phyloP scores from a whole-genome alignment of 2,113 vertebrate species.

The Astur gentilis region DNA sequence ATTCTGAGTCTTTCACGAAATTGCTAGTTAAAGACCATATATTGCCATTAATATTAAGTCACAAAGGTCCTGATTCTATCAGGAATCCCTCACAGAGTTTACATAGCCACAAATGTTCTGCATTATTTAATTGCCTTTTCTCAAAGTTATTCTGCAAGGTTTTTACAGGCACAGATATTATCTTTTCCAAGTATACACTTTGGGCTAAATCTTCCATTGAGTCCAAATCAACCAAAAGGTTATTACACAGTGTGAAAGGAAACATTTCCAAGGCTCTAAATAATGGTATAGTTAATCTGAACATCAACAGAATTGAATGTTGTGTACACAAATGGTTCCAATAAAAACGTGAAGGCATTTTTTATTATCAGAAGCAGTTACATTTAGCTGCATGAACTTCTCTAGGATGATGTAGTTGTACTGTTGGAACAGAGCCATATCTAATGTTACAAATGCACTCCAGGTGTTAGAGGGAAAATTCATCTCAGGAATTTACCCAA shows the following conservation, averaged over 20 bases:
- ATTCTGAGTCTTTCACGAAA: not conserved
- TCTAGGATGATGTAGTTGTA: not conserved
- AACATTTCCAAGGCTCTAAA: conserved; percentile 19
- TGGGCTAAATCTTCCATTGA: not conserved
- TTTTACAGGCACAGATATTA: conserved; percentile 12
- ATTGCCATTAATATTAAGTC: not conserved
- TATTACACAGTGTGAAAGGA: not conserved
- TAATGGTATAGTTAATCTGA: conserved; percentile 9
- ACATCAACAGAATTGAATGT: not conserved
- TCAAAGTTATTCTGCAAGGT: not conserved
- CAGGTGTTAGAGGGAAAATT: conserved; percentile 32
- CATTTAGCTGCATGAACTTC: not conserved
- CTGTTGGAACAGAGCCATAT: not conserved
- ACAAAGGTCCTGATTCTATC: not conserved
- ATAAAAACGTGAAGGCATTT: not conserved
- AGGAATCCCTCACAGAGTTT: not conserved
- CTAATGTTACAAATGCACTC: conserved; percentile 27
- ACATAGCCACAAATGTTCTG: not conserved
- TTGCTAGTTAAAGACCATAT: not conserved
- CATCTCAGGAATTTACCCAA: not conserved
- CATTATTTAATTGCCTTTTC: not conserved
- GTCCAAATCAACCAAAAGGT: not conserved
- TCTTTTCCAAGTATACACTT: conserved; percentile 1
- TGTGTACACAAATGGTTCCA: conserved; percentile 6
- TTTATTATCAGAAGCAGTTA: conserved; percentile 11